phyloP scores from a whole-genome alignment of 2,888 invertebrate genomes.

The Nyleta sp. region DNA sequence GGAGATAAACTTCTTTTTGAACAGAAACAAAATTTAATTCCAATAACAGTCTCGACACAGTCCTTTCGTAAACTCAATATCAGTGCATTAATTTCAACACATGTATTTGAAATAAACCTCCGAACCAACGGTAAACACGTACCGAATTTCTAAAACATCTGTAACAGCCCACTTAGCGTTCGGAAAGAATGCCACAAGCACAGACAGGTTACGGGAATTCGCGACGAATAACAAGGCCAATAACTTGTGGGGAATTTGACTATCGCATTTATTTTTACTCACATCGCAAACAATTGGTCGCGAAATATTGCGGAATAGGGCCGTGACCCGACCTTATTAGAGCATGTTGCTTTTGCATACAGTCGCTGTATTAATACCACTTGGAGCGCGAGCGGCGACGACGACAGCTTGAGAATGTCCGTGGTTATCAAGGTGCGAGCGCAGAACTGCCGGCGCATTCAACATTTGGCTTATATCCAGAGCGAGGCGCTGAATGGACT shows the following conservation, averaged over 20 bases:
- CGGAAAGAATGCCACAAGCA: not conserved
- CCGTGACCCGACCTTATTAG: conserved; percentile 75
- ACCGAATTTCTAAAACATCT: not conserved
- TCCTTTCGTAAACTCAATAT: too few relatives aligned
- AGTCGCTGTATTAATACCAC: conserved; percentile 47
- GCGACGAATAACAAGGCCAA: conserved; percentile 70
- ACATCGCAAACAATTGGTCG: conserved; percentile 73
- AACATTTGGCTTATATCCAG: conserved; percentile 80
- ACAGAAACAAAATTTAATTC: too few relatives aligned
- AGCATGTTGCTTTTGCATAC: conserved; percentile 58
- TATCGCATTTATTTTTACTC: conserved; percentile 73
- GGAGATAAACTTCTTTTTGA: too few relatives aligned
- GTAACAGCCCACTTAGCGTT: not conserved
- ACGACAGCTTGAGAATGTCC: conserved; percentile 60
- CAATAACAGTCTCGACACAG: too few relatives aligned
- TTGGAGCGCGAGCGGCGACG: conserved; percentile 45
- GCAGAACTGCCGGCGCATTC: conserved; percentile 71
- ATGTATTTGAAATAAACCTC: too few relatives aligned
- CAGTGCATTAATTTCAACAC: too few relatives aligned
- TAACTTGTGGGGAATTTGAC: conserved; percentile 73
- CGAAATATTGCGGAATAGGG: conserved; percentile 73
- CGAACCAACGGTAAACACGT: too few relatives aligned
- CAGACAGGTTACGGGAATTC: conserved; percentile 53
- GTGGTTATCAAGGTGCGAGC: conserved; percentile 61
- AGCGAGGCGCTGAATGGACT: conserved; percentile 79